Evolutionary conservation across 92 coral and sea anemone genomes (phyloP).

Genomic region (Pocillopora meandrina): DNA sequence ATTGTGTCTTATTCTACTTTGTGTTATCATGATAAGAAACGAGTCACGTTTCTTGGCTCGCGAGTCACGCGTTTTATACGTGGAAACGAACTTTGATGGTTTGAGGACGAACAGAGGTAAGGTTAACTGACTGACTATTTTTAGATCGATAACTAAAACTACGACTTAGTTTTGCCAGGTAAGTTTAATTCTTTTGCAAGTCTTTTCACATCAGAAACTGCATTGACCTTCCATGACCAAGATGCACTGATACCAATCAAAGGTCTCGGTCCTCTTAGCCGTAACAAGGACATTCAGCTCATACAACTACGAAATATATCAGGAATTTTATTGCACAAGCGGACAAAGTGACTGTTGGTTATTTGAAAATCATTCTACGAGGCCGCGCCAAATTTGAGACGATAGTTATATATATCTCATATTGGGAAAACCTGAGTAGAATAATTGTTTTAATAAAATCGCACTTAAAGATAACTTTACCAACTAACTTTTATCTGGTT

Average conservation of each 20-base stretch:
- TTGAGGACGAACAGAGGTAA: conserved; percentile 3
- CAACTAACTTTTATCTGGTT: no score
- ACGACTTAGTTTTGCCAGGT: neutral
- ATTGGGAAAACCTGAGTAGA: no score
- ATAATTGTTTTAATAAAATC: no score
- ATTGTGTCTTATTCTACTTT: neutral
- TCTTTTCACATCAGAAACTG: neutral
- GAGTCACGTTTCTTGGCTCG: neutral
- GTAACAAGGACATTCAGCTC: no score
- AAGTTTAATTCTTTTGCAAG: neutral
- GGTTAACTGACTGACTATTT: neutral
- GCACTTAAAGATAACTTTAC: no score
- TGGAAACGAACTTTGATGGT: neutral
- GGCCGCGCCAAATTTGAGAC: no score
- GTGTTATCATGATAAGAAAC: neutral
- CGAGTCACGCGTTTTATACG: neutral
- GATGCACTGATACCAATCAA: neutral
- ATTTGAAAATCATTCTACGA: no score
- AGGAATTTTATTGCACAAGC: no score
- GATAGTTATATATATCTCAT: no score
- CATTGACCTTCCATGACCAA: neutral
- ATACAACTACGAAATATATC: no score
- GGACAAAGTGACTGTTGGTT: no score
- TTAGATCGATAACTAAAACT: neutral
- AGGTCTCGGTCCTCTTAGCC: no score